Base-by-base conservation (phyloP, 2,113 vertebrate species). In the Nymphicus hollandicus region DNA sequence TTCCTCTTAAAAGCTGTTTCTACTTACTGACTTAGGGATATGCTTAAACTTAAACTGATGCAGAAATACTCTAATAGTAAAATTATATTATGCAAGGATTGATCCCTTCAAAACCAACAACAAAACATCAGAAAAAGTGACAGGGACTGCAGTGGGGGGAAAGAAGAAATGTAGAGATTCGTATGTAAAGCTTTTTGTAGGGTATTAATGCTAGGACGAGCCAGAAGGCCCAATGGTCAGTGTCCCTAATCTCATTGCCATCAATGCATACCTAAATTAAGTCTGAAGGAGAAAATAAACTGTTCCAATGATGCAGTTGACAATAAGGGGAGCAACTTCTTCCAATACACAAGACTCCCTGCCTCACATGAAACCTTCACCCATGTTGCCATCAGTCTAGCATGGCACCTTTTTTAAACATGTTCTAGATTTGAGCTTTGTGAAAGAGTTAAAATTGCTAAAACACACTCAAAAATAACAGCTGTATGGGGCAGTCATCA, bases 191-290 rank as follows among this genome's bases (percentile, higher is more conserved):
- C 14, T 72, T 55, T 83, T 33, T 13, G 7, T 10, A 61, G 14
- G 11, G 5, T 41, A 13, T 28, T 47, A 79, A 13, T 31, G 20
- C 52, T 17, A 65, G 29, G 58, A 37, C 0, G 0, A 53, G 55
- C n/a, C 58, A 46, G 7, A 72, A 79, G n/a, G 80, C 20, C 15
- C 53, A 58, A 29, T 0, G 29, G 22, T 12, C 74, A 58, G 11
- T 2, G 29, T 46, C 58, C 66, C 33, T 66, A 12, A 9, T 25
- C 20, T 61, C 19, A 60, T 41, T 68, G 25, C 61, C 66, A 76
- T 9, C 3, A 1, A 82, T 24, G 39, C 8, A 49, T 31, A 47
- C 35, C 44, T n/a, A 73, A 44, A 68, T 56, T 41, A 61, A 69
- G n/a, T 41, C 19, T 82, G 47, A 49, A 53, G n/a, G 27, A 41